A percentile compares a stretch with the other conserved stretches of the same genome.
Evolutionary conservation across 1,140 invertebrate genomes (phyloP).

Genomic region (Drosophila athabasca): DNA sequence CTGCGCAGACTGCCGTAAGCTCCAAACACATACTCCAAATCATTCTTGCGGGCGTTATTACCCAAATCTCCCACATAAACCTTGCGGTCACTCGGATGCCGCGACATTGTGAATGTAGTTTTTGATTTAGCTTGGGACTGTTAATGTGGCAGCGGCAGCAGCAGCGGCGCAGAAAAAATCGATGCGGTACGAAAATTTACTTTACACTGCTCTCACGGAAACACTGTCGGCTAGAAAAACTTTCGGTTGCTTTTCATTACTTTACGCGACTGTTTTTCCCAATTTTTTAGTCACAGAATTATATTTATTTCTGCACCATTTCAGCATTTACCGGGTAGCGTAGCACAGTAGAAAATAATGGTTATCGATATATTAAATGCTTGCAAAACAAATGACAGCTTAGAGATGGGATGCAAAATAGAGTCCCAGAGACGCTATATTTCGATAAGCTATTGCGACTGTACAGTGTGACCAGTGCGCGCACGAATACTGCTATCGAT

Average conservation of each 20-base stretch:
- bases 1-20: conserved; percentile 97
- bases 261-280: conserved; percentile 12
- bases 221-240: neutral
- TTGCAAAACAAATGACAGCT: conserved; percentile 1
- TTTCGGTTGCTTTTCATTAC: conserved; percentile 29
- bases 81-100: conserved; percentile 94
- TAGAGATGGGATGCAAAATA: neutral
- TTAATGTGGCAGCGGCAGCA: conserved; percentile 57
- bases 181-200: conserved; percentile 25
- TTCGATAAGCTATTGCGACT: neutral
- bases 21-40: conserved; percentile 96
- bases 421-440: neutral
- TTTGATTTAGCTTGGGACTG: conserved; percentile 48
- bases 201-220: conserved; percentile 15
- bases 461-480: neutral
- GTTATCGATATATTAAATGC: conserved; percentile 1
- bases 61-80: conserved; percentile 98
- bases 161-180: conserved; percentile 70
- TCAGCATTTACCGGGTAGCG: conserved; percentile 54
- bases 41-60: conserved; percentile 94
- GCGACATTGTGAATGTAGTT: conserved; percentile 86
- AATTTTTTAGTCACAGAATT: conserved; percentile 4
- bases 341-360: conserved; percentile 30
- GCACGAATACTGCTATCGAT: conserved; percentile 21
- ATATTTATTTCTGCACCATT: conserved; percentile 52